Percentiles rank a stretch among this genome's conserved stretches.
Evolutionary conservation across 92 coral and sea anemone genomes (phyloP).

Genomic region (Palythoa grandiflora): DNA sequence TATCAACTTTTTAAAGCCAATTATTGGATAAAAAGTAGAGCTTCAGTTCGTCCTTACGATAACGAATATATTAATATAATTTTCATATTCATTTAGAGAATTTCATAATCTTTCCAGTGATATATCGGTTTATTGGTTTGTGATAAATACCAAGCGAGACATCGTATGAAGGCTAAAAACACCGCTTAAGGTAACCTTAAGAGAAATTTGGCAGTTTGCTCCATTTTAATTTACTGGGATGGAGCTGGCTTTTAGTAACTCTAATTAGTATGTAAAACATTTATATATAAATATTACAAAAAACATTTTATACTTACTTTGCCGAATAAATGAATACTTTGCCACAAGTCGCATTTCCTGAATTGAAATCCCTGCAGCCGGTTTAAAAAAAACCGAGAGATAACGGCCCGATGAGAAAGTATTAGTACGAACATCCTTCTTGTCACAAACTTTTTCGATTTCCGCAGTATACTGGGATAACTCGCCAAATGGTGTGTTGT

Average conservation of each 20-base stretch:
- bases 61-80: no score
- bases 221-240: no score
- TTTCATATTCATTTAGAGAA: no score
- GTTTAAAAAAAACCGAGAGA: conserved; percentile 7
- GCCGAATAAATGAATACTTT: conserved; percentile 7
- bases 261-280: neutral
- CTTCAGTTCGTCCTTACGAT: no score
- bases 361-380: neutral
- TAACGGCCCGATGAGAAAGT: conserved; percentile 21
- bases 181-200: no score
- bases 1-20: no score
- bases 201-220: no score
- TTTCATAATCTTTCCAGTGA: no score
- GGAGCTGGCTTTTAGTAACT: neutral
- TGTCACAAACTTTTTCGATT: neutral
- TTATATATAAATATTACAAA: neutral
- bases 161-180: no score
- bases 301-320: conserved; percentile 15
- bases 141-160: no score
- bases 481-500: conserved; percentile 24
- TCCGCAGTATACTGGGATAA: neutral
- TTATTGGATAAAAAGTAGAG: no score
- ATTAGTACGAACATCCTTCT: neutral
- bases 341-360: conserved; percentile 10
- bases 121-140: no score